Evolutionary conservation across 1,140 invertebrate species (phyloP).

Genomic region (Lanistes nyassanus): DNA sequence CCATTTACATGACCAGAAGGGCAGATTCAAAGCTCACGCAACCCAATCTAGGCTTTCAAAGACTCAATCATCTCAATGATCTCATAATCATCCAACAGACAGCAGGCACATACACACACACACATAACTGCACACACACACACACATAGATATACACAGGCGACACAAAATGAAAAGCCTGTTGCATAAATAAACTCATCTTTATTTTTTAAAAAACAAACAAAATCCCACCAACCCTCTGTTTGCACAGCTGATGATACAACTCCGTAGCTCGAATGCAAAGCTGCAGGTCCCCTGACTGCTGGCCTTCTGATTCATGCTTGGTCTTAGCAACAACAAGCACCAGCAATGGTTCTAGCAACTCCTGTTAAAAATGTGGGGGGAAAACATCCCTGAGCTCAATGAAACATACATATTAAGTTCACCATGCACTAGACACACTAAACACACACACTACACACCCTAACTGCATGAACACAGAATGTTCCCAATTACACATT

Average conservation of each 20-base stretch:
- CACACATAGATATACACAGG: not conserved
- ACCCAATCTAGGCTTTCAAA: no score
- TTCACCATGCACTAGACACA: no score
- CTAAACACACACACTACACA: no score
- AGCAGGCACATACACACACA: not conserved
- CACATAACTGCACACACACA: not conserved
- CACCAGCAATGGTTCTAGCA: slow-evolving; percentile 6
- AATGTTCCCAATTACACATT: no score
- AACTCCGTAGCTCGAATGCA: slow-evolving; percentile 3
- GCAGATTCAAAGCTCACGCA: no score
- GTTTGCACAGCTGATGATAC: slow-evolving; percentile 16
- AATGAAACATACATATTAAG: no score
- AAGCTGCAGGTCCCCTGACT: slow-evolving; percentile 12
- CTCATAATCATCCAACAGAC: not conserved
- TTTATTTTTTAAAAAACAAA: no score
- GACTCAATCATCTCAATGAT: no score
- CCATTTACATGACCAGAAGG: no score
- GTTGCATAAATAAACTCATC: not conserved
- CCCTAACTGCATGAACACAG: no score
- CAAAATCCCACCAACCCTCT: slow-evolving; percentile 17
- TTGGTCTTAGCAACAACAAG: not conserved
- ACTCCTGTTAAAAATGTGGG: not conserved
- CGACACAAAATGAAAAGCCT: no score
- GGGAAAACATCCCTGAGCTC: no score
- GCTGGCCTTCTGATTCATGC: not conserved